A percentile compares a stretch with the other conserved stretches of the same genome.
These are phyloP conservation scores for Scomber scombrus DNA, from an alignment of 2,113 vertebrate genomes.

Conservation along the genomic window DNA sequence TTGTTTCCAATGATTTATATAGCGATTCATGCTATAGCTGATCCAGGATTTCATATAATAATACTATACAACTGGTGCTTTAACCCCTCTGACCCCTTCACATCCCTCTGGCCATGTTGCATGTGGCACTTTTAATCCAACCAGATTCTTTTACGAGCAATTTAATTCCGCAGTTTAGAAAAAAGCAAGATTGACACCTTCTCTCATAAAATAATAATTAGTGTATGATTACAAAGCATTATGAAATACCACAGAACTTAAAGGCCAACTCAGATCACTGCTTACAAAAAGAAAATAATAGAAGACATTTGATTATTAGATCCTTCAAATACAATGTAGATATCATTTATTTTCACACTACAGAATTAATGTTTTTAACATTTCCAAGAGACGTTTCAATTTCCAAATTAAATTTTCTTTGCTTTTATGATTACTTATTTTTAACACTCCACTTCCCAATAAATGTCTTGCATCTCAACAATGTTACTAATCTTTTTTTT, in stretches of 20 bases:
- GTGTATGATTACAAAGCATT: too few relatives aligned
- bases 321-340: too few relatives aligned
- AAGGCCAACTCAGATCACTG: too few relatives aligned
- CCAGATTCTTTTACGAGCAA: constrained; percentile 1
- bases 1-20: constrained; percentile 45
- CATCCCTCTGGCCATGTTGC: constrained; percentile 19
- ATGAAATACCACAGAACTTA: too few relatives aligned
- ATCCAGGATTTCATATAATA: constrained; percentile 44
- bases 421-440: too few relatives aligned
- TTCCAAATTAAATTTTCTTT: too few relatives aligned
- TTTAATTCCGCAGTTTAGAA: not conserved
- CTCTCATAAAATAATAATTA: not conserved
- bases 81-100: constrained; percentile 40
- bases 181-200: not conserved
- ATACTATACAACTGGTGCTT: constrained; percentile 42
- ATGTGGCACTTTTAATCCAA: not conserved
- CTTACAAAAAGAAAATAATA: too few relatives aligned
- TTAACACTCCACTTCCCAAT: too few relatives aligned
- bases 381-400: too few relatives aligned
- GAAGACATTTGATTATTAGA: too few relatives aligned
- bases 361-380: too few relatives aligned
- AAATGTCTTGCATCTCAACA: not conserved
- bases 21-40: constrained; percentile 37
- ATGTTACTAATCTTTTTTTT: not conserved
- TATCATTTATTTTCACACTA: too few relatives aligned